phyloP scores from a whole-genome alignment of 2,797 vertebrate genomes.

The Meriones psammophilus region DNA sequence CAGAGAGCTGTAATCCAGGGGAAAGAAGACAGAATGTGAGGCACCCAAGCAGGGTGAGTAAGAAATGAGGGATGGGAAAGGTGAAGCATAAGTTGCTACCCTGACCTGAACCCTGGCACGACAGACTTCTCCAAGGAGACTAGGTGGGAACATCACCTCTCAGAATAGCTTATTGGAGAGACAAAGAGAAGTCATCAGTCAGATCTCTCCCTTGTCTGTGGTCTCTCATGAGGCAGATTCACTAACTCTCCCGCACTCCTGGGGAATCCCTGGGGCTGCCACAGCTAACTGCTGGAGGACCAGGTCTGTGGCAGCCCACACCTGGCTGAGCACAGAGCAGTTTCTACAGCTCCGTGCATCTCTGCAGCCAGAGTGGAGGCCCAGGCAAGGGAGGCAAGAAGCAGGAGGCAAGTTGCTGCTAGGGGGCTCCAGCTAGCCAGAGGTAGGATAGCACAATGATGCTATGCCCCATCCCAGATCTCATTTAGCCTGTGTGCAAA shows the following conservation, averaged over 20 bases:
- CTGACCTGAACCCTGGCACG: not conserved
- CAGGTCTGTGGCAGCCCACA: not conserved
- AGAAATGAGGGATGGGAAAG: not conserved
- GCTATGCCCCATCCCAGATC: too few species aligned
- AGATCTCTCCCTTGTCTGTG: not conserved
- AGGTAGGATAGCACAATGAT: not conserved
- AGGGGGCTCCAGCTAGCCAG: not conserved
- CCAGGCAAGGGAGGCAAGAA: not conserved
- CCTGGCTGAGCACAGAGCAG: not conserved
- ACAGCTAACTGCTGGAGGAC: not conserved
- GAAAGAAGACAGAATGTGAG: not conserved
- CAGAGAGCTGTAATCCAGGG: not conserved
- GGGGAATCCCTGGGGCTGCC: not conserved
- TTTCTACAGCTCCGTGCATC: too few species aligned
- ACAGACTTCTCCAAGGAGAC: not conserved
- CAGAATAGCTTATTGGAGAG: not conserved
- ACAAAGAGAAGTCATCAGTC: not conserved
- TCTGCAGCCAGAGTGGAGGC: not conserved
- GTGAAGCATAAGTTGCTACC: not conserved
- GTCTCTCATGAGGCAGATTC: not conserved
- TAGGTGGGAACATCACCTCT: not conserved
- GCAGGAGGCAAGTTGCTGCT: not conserved
- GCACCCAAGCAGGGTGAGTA: accelerated
- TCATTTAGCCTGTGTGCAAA: not conserved
- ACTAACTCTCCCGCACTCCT: not conserved